Evolutionary conservation across 2,113 vertebrate species (phyloP), one percentile per base, ranked within the genome.

Genomic region (Triplophysa dalaica): DNA sequence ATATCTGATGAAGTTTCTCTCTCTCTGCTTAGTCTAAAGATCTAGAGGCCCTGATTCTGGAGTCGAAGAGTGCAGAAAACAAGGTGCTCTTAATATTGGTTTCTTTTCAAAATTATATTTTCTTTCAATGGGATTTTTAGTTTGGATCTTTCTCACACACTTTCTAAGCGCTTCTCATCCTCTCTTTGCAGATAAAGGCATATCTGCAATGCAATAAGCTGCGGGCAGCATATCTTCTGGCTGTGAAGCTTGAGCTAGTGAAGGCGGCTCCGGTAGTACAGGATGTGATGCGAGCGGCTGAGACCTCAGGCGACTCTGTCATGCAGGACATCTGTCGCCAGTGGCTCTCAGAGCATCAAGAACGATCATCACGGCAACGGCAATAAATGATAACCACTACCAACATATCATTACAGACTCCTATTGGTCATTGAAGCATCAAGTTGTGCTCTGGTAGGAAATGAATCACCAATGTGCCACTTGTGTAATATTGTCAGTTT

Each of bases 261-360:
- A 90, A 90, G 1, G 97, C 98, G 0, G 85, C 95, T 50, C 94
- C 94, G 33, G 84, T 94, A 10, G 96, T 99, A 8, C 95, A 95
- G 87, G 95, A 95, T 0, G 94, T 97, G 50, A 87, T 91, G 0
- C 92, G 90, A 86, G 92, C 95, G 0, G 96, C 98, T 0, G 91
- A 94, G 86, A 90, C 79, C 80, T 90, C 91, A 0, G 90, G 93
- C 4, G 97, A 99, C 65, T 91, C 94, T 0, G 90, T 98, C 2
- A 97, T 99, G 85, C 93, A 92, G 80, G 93, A 96, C 45, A 98
- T 99, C 89, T 99, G 97, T 60, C 79, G 91, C 62, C 97, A 98
- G 80, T 99, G 98, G 98, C 95, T 98, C 77, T 87, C 92, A 0
- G 95, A 95, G 19, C 95, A 96, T 83, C 92, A 92, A 83, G 89